Evolutionary conservation across 2,888 invertebrate genomes (phyloP).

Genomic region (Helobdella robusta): DNA sequence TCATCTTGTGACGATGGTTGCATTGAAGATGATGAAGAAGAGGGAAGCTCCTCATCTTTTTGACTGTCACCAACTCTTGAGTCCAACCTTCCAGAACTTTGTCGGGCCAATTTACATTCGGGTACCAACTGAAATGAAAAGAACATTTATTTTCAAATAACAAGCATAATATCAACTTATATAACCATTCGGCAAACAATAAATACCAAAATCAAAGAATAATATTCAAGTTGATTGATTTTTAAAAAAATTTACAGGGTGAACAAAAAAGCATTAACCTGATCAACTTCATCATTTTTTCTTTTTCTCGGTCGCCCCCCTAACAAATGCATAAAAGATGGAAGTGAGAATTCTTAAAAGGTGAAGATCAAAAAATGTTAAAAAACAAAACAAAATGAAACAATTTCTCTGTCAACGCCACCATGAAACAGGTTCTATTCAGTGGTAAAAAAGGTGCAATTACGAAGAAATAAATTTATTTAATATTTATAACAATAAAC

Average conservation of each 20-base stretch:
- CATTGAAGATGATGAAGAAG: slow-evolving; percentile 1
- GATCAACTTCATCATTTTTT: slow-evolving; percentile 7
- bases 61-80: no score
- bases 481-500: slow-evolving; percentile 1
- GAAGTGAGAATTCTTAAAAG: background rate
- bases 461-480: background rate
- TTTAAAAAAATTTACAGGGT: background rate
- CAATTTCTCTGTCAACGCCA: background rate
- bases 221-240: background rate
- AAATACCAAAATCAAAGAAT: background rate
- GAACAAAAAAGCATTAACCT: background rate
- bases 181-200: background rate
- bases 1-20: background rate
- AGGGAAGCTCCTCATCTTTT: no score
- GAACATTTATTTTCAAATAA: background rate
- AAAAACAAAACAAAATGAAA: background rate
- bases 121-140: no score
- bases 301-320: slow-evolving; percentile 4
- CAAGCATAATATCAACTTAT: background rate
- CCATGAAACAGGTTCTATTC: background rate
- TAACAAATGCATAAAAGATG: background rate
- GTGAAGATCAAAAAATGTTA: background rate
- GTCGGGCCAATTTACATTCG: no score
- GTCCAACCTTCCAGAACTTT: no score
- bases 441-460: background rate